phyloP scores from a whole-genome alignment of 2,797 vertebrate genomes.

The Diglossa cyanea region DNA sequence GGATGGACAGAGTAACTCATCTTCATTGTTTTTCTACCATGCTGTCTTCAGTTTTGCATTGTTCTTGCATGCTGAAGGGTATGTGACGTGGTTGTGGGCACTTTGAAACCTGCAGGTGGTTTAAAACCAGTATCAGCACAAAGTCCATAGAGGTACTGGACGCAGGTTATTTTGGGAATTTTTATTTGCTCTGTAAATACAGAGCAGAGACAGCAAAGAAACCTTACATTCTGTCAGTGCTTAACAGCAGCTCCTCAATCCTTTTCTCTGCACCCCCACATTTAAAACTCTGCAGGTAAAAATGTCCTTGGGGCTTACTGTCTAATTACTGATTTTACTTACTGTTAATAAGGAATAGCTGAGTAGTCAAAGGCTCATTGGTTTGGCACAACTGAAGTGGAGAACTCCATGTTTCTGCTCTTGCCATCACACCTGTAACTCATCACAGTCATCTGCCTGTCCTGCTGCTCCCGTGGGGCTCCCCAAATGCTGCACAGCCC shows the following conservation, averaged over 20 bases:
- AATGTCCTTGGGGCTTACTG: background rate
- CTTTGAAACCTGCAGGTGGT: conserved; percentile 49
- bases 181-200: background rate
- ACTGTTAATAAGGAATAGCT: background rate
- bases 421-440: background rate
- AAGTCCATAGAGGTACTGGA: background rate
- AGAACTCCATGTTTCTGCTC: background rate
- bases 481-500: background rate
- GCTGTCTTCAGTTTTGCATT: background rate
- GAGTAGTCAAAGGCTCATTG: background rate
- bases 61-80: background rate
- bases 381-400: accelerated
- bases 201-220: background rate
- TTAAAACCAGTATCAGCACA: background rate
- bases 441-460: background rate
- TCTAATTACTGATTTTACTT: background rate
- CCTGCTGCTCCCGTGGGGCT: background rate
- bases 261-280: background rate
- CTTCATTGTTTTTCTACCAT: background rate
- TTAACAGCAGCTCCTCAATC: background rate
- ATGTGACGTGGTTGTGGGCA: background rate
- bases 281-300: background rate
- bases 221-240: background rate
- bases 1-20: background rate
- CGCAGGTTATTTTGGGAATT: background rate